Conservation (phyloP, 2,797 vertebrate genomes). For the Kryptolebias ocellatus region DNA sequence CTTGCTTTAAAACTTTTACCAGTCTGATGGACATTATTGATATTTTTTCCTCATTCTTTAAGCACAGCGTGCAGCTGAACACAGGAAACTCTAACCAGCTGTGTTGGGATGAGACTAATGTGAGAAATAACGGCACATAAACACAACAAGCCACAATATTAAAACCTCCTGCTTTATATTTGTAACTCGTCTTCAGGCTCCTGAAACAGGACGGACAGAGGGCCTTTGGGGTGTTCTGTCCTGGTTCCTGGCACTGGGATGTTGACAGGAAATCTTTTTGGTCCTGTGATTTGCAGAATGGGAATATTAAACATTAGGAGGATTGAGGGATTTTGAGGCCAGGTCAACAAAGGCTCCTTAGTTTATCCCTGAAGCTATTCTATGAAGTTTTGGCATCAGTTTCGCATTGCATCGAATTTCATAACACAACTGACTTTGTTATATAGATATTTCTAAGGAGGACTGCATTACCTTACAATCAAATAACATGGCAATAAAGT, state of each 20-base stretch:
- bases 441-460: not conserved
- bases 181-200: not conserved
- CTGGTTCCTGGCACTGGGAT: not conserved
- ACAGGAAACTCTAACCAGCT: constrained; percentile 35
- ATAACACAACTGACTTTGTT: not conserved
- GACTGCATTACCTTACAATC: too few relatives aligned
- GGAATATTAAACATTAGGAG: not conserved
- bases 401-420: not conserved
- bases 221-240: not conserved
- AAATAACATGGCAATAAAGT: too few relatives aligned
- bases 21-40: not conserved
- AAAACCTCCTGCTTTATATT: not conserved
- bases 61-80: not conserved
- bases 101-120: constrained; percentile 22
- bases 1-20: too few relatives aligned
- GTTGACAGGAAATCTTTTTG: not conserved
- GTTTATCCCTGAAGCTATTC: not conserved
- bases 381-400: not conserved
- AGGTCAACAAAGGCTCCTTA: not conserved
- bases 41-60: constrained; percentile 19
- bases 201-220: not conserved
- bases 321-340: not conserved
- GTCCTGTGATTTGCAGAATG: not conserved
- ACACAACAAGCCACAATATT: not conserved
- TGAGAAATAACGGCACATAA: constrained; percentile 8